Conservation (phyloP, 2,888 invertebrate genomes). For the Liposcelis brunnea region DNA sequence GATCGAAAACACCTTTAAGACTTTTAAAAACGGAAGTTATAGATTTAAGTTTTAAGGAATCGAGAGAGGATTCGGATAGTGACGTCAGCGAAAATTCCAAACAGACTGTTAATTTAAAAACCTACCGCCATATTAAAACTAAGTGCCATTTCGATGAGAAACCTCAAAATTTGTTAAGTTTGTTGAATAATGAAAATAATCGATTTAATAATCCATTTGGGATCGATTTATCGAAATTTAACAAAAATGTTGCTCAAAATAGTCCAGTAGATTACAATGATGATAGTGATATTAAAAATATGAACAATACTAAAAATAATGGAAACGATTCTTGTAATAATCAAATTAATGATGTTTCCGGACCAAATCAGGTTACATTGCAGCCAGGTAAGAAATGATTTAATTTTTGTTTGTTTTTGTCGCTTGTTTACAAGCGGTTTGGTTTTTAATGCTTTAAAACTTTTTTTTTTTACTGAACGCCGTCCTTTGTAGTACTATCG, state of each 20-base stretch:
- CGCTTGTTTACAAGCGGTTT: too few relatives aligned
- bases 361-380: too few relatives aligned
- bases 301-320: too few relatives aligned
- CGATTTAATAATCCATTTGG: conserved; percentile 6
- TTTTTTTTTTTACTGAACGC: too few relatives aligned
- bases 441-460: too few relatives aligned
- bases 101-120: conserved; percentile 2
- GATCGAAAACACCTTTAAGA: neutral
- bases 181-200: neutral
- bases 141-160: neutral
- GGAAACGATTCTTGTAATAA: too few relatives aligned
- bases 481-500: too few relatives aligned
- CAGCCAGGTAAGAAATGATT: too few relatives aligned
- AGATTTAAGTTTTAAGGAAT: conserved; percentile 1
- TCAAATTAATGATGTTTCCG: too few relatives aligned
- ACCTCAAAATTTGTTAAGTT: conserved; percentile 1
- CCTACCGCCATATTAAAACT: neutral
- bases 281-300: too few relatives aligned
- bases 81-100: conserved; percentile 3
- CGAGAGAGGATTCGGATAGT: neutral
- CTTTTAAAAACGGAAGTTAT: conserved; percentile 6
- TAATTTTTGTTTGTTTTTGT: too few relatives aligned
- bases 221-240: conserved; percentile 4
- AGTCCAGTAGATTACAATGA: neutral
- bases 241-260: neutral